Evolutionary conservation across 2,797 vertebrate genomes (phyloP).

Genomic region (Chromobotia macracanthus): DNA sequence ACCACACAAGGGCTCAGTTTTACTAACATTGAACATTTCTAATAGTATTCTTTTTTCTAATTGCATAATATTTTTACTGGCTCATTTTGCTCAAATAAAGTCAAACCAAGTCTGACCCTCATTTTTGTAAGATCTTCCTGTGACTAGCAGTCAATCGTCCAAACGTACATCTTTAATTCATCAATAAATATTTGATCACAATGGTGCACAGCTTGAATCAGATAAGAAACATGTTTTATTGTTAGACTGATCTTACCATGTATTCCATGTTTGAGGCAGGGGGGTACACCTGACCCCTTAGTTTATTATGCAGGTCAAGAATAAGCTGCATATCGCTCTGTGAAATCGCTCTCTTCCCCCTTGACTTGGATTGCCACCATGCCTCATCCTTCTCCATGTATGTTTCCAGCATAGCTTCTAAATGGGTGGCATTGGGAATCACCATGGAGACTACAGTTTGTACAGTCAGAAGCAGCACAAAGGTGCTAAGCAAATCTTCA

Average conservation of each 20-base stretch:
- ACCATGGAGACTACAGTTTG: constrained; percentile 78
- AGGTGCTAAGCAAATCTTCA: constrained; percentile 75
- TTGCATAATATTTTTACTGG: too few species aligned
- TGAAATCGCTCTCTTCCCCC: constrained; percentile 93
- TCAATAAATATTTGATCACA: not conserved
- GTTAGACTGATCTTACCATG: constrained; percentile 83
- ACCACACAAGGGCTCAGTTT: too few species aligned
- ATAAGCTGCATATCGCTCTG: constrained; percentile 95
- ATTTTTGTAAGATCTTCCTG: not conserved
- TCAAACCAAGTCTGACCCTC: not conserved
- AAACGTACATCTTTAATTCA: not conserved
- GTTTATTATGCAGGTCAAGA: constrained; percentile 95
- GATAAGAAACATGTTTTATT: not conserved
- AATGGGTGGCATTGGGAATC: constrained; percentile 83
- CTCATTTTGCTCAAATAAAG: not conserved
- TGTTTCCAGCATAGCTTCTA: constrained; percentile 89
- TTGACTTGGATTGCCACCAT: constrained; percentile 87
- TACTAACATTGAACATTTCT: too few species aligned
- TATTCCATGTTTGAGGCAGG: constrained; percentile 98
- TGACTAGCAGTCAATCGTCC: not conserved
- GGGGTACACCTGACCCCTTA: constrained; percentile 93
- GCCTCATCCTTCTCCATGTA: constrained; percentile 87
- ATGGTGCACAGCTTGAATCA: not conserved
- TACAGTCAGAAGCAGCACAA: constrained; percentile 77
- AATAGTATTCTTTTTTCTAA: too few species aligned